phyloP scores from a whole-genome alignment of 2,888 invertebrate genomes.

The Fragum fragum region DNA sequence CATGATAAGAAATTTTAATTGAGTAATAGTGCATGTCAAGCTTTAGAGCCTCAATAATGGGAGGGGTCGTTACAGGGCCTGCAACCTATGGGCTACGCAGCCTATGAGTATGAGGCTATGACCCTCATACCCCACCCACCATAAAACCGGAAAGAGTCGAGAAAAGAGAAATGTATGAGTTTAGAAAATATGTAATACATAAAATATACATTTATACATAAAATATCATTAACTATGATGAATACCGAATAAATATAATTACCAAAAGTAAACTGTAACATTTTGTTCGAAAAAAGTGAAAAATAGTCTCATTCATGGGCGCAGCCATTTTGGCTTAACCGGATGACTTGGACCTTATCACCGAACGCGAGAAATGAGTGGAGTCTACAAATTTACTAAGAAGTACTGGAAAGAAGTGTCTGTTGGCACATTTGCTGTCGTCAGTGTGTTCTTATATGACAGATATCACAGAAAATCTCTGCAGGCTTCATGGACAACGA shows the following conservation, averaged over 20 bases:
- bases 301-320: conserved; percentile 33
- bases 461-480: conserved; percentile 48
- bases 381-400: conserved; percentile 16
- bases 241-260: no score
- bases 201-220: no score
- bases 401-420: conserved; percentile 28
- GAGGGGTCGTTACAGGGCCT: no score
- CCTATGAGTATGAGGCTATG: no score
- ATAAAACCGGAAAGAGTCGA: no score
- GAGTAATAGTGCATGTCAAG: no score
- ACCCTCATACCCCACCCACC: conserved; percentile 30
- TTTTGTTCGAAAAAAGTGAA: not conserved
- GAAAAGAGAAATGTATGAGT: no score
- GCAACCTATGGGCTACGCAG: no score
- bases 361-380: conserved; percentile 5
- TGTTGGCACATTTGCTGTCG: conserved; percentile 69
- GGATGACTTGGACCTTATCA: conserved; percentile 16
- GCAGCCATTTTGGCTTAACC: conserved; percentile 56
- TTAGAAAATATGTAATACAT: no score
- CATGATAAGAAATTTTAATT: no score
- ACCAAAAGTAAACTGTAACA: not conserved
- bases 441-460: conserved; percentile 69
- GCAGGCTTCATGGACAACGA: conserved; percentile 81
- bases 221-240: no score
- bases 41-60: no score